A percentile compares a stretch with the other conserved stretches of the same genome.
These are phyloP conservation scores for Dynastes grantii DNA, from an alignment of 2,888 invertebrate genomes.

Conservation along the genomic window DNA sequence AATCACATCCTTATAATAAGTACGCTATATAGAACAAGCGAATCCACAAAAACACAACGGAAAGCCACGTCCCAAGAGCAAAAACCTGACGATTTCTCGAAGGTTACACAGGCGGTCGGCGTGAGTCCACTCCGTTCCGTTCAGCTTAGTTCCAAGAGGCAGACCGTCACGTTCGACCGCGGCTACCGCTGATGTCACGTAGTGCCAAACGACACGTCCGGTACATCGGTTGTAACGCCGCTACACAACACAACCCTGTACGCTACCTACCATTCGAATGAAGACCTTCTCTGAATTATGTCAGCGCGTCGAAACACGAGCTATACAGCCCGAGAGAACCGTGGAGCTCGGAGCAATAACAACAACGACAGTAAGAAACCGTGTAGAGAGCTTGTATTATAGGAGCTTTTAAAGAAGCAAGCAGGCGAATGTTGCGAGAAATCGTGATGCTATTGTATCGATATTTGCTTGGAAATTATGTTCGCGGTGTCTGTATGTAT, in stretches of 20 bases:
- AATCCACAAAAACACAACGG: not conserved
- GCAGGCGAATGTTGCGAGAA: not conserved
- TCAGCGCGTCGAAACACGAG: conserved; percentile 4
- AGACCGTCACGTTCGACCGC: conserved; percentile 9
- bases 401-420: not conserved
- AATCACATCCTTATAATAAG: not conserved
- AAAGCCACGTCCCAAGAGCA: not conserved
- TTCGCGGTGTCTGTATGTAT: not conserved
- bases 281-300: conserved; percentile 23
- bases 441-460: conserved; percentile 43
- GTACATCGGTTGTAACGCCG: conserved; percentile 25
- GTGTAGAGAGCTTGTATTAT: not conserved
- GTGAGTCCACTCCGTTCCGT: not conserved
- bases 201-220: conserved; percentile 3
- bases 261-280: conserved; percentile 1
- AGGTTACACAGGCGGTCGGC: not conserved
- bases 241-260: not conserved
- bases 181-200: conserved; percentile 4
- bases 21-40: not conserved
- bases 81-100: not conserved
- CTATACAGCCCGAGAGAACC: not conserved
- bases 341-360: not conserved
- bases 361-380: conserved; percentile 3
- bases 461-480: conserved; percentile 41
- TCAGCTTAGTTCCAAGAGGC: not conserved